These are phyloP conservation scores for Watsonalla cultraria DNA, from an alignment of 2,888 invertebrate genomes.

Conservation along the genomic window DNA sequence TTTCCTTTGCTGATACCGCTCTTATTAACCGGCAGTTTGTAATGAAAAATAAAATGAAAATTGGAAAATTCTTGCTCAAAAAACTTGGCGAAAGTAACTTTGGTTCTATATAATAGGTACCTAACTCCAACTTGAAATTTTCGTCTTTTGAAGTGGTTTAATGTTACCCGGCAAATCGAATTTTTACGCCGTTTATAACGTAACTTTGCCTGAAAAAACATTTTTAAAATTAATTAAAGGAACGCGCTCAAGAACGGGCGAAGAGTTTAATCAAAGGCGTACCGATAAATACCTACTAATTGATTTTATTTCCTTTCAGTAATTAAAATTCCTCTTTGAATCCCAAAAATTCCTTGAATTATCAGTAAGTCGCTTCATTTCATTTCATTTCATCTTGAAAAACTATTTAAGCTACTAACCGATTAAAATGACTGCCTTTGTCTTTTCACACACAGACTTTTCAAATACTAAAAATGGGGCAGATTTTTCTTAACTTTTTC, in stretches of 20 bases:
- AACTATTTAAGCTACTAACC: neutral
- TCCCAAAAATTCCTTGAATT: constrained; percentile 15
- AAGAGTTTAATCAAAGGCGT: constrained; percentile 48
- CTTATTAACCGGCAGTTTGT: neutral
- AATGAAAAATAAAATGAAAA: neutral
- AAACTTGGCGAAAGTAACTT: neutral
- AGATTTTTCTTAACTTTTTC: too few species aligned
- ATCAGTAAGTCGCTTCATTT: neutral
- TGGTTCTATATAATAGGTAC: neutral
- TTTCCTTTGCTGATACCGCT: neutral
- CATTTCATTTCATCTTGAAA: neutral
- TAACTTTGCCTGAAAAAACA: constrained; percentile 23
- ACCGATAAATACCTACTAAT: constrained; percentile 49
- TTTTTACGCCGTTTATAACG: constrained; percentile 26
- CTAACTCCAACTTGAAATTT: constrained; percentile 4
- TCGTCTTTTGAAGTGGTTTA: constrained; percentile 12
- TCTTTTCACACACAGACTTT: too few species aligned
- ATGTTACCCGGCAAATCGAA: constrained; percentile 17
- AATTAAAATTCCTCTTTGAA: constrained; percentile 20
- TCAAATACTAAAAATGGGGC: too few species aligned
- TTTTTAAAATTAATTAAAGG: constrained; percentile 43
- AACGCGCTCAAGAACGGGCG: constrained; percentile 28
- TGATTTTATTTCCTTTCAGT: constrained; percentile 38
- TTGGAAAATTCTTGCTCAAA: neutral
- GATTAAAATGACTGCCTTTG: neutral